phyloP scores from a whole-genome alignment of 64 coral and sea anemone species.

The Orbicella faveolata region DNA sequence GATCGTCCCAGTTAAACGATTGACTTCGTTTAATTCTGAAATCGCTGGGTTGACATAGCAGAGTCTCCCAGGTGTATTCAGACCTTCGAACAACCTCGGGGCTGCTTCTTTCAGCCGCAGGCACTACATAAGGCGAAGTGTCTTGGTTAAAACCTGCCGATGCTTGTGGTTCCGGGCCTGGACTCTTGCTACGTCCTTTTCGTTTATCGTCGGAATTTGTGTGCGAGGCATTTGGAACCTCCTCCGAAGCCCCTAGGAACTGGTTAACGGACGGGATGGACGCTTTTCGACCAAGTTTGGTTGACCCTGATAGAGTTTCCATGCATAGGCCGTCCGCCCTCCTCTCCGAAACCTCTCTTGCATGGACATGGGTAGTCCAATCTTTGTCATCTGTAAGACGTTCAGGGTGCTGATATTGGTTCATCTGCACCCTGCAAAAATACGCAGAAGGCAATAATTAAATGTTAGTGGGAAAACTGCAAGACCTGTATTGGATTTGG shows the following conservation, averaged over 20 bases:
- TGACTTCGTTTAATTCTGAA: background rate
- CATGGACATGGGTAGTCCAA: background rate
- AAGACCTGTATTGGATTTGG: background rate
- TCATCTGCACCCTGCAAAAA: constrained; percentile 8
- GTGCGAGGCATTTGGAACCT: background rate
- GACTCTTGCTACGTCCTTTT: background rate
- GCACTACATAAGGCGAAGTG: too few species aligned
- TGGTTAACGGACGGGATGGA: background rate
- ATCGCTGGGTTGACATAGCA: constrained; percentile 1
- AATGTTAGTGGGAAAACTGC: background rate
- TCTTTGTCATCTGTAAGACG: background rate
- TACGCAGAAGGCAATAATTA: background rate
- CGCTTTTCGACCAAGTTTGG: constrained; percentile 3
- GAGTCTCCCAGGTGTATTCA: constrained; percentile 27
- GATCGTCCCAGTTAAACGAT: background rate
- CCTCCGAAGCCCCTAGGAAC: background rate
- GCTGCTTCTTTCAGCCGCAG: background rate
- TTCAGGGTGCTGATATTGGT: background rate
- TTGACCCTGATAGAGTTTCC: constrained; percentile 23
- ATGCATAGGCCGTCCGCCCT: constrained; percentile 42
- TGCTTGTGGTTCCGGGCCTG: background rate
- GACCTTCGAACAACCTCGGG: background rate
- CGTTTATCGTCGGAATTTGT: background rate
- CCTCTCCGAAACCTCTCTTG: background rate
- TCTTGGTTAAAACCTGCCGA: background rate